Evolutionary conservation across 2,888 invertebrate genomes (phyloP).

Genomic region (Ophion slaviceki): DNA sequence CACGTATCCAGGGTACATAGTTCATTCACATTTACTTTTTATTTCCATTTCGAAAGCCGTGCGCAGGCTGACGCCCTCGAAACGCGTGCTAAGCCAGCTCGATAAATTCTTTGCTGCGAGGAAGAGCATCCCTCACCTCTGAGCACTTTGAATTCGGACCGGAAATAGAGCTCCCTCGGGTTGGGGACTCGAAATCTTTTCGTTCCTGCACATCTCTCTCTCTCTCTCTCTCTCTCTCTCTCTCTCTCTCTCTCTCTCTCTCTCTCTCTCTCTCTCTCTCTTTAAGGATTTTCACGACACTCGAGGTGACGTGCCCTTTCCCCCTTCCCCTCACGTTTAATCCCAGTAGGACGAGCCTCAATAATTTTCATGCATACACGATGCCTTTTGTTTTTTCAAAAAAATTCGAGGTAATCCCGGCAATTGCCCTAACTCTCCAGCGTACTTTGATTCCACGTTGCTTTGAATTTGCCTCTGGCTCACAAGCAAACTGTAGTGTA

Average conservation of each 20-base stretch:
- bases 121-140: conserved; percentile 41
- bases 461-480: conserved; percentile 30
- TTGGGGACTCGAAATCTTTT: conserved; percentile 47
- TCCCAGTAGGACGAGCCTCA: no score
- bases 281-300: conserved; percentile 12
- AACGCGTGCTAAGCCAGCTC: conserved; percentile 56
- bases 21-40: conserved; percentile 51
- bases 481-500: neutral
- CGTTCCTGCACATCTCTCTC: conserved; percentile 14
- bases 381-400: neutral
- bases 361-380: no score
- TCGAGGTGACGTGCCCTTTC: neutral
- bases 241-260: neutral
- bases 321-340: neutral
- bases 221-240: conserved; percentile 21
- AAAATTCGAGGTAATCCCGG: neutral
- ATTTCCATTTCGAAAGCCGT: conserved; percentile 33
- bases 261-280: neutral
- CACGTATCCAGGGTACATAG: conserved; percentile 9
- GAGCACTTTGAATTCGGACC: conserved; percentile 67
- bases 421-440: neutral
- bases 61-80: conserved; percentile 59
- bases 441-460: conserved; percentile 20
- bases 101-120: conserved; percentile 61
- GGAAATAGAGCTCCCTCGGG: conserved; percentile 77